Base-by-base conservation (phyloP, 1,140 invertebrate species). In the Danaus melanippus region DNA sequence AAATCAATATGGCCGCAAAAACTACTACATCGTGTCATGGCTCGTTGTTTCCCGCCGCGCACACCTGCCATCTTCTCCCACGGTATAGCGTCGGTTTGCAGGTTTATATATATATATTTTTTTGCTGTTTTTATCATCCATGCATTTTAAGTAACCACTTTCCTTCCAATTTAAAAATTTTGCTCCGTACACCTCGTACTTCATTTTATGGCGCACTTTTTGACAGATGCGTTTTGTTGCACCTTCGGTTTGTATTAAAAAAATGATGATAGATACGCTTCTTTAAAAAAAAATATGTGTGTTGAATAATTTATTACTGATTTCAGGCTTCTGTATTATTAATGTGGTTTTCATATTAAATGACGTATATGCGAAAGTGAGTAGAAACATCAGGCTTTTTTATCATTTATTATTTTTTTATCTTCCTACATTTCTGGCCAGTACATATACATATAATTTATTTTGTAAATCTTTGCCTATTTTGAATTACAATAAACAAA, bases 1-100 rank as follows among this genome's bases (percentile, higher is more conserved):
- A 73, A 76, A 76, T 72, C 76, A 79, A 79, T 79, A 76, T 66
- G 67, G 65, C 56, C 53, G 66, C 67, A 76, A 76, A 78, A 78
- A 74, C 63, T 66, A 67, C 62, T 50, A 63, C 60, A 60, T 61
- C 64, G 62, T 61, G 68, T 64, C 56, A 55, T 52, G 64, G 48
- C 57, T 55, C 50, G 48, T 63, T 50, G 66, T 64, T 66, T 66
- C 60, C 60, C 60, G 59, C 60, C 54, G 55, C 57, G 52, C 58
- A 57, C 82, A 85, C 80, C 82, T 85, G 82, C 80, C 53, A 60
- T 44, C 44, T 68, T 76, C 79, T 85, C 82, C 79, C 82, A 85
- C 80, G 80, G 76, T 76, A 53, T 69, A 66, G 64, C 70, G 66
- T 60, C 55, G 57, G 53, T 69, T 70, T 72, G 67, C 63, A 66